Percentiles rank a stretch among this genome's conserved stretches.
Evolutionary conservation across 2,888 invertebrate genomes (phyloP).

Genomic region (Agrochola macilenta): DNA sequence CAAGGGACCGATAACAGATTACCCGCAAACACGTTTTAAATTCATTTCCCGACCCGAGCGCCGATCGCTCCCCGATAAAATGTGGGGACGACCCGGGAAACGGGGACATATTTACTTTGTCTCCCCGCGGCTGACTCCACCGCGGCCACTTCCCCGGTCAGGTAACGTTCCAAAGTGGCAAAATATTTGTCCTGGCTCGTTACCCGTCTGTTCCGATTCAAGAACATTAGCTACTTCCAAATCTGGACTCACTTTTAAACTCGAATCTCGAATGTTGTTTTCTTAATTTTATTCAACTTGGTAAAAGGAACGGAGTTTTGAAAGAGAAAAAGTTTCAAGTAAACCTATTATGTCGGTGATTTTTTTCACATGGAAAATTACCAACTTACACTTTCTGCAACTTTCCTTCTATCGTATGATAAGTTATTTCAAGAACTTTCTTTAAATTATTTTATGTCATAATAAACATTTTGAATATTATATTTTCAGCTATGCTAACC

Average conservation of each 20-base stretch:
- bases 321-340: slow-evolving; percentile 58
- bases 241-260: slow-evolving; percentile 76
- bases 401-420: slow-evolving; percentile 9
- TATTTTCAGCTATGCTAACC: slow-evolving; percentile 18
- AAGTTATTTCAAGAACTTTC: slow-evolving; percentile 1
- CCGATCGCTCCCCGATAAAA: slow-evolving; percentile 90
- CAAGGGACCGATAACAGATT: slow-evolving; percentile 91
- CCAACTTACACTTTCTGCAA: slow-evolving; percentile 26
- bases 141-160: slow-evolving; percentile 88
- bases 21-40: slow-evolving; percentile 91
- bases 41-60: slow-evolving; percentile 90
- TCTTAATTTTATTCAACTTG: slow-evolving; percentile 59
- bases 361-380: slow-evolving; percentile 41
- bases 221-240: slow-evolving; percentile 83
- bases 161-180: slow-evolving; percentile 89
- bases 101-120: slow-evolving; percentile 90
- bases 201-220: slow-evolving; percentile 87
- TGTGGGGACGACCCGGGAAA: slow-evolving; percentile 88
- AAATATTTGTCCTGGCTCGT: slow-evolving; percentile 89
- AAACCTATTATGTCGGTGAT: slow-evolving; percentile 48
- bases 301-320: slow-evolving; percentile 40
- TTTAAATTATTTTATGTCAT: slow-evolving; percentile 8
- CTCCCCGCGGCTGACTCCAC: slow-evolving; percentile 84
- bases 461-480: slow-evolving; percentile 20
- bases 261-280: slow-evolving; percentile 66